Evolutionary conservation across 2,888 invertebrate species (phyloP).

Genomic region (Tiphia femorata): DNA sequence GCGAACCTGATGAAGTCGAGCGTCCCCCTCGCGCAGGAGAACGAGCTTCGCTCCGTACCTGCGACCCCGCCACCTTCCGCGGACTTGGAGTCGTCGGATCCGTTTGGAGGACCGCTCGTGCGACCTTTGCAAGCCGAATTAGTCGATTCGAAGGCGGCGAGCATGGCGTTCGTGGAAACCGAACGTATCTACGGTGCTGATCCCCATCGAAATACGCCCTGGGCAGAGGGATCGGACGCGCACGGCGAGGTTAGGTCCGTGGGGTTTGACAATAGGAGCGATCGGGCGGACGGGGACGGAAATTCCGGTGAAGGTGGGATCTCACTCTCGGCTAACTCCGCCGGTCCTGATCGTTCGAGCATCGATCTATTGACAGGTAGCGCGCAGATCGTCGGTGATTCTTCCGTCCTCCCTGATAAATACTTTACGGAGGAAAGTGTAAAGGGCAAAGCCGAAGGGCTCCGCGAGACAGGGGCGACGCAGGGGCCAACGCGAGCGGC

Average conservation of each 20-base stretch:
- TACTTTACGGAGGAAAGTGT: too few relatives aligned
- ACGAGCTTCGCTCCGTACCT: slow-evolving; percentile 46
- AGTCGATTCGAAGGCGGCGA: slow-evolving; percentile 51
- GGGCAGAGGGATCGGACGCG: not conserved
- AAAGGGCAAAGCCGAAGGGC: too few relatives aligned
- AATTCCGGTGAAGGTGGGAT: too few relatives aligned
- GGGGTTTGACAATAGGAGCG: too few relatives aligned
- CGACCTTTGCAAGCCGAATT: not conserved
- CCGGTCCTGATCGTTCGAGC: too few relatives aligned
- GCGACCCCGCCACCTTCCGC: slow-evolving; percentile 62
- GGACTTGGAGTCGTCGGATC: slow-evolving; percentile 44
- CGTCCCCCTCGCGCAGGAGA: slow-evolving; percentile 24
- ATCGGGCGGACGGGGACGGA: too few relatives aligned
- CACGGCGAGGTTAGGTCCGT: not conserved
- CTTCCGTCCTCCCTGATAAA: not conserved
- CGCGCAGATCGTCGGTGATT: not conserved
- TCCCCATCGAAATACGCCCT: not conserved
- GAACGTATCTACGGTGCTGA: slow-evolving; percentile 25
- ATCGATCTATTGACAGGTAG: not conserved
- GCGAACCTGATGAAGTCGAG: slow-evolving; percentile 22
- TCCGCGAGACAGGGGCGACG: not conserved
- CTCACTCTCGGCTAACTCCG: too few relatives aligned
- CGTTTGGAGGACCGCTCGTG: slow-evolving; percentile 21
- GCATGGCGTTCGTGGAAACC: slow-evolving; percentile 55
- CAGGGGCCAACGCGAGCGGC: too few relatives aligned